A percentile compares a stretch with the other conserved stretches of the same genome.
These are phyloP conservation scores for Baronia brevicornis DNA, from an alignment of 2,888 invertebrate genomes.

Conservation along the genomic window DNA sequence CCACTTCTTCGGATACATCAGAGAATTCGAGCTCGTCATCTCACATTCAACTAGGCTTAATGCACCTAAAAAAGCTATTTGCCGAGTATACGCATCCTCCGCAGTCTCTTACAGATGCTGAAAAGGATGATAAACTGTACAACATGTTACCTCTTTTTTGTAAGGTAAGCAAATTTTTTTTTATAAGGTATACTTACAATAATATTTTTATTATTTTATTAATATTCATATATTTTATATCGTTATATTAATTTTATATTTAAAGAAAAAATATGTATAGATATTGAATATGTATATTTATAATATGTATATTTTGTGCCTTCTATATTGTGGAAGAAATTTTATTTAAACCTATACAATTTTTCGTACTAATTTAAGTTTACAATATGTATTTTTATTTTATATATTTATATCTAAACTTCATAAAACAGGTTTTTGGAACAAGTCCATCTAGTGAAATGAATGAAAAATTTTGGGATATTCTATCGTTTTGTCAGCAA, in stretches of 20 bases:
- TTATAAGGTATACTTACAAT: neutral
- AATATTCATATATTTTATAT: too few species aligned
- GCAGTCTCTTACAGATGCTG: slow-evolving; percentile 85
- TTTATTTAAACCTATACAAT: too few species aligned
- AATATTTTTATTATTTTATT: neutral
- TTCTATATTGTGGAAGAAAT: too few species aligned
- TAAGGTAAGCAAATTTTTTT: slow-evolving; percentile 89
- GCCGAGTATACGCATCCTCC: slow-evolving; percentile 94
- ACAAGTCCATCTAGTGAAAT: slow-evolving; percentile 95
- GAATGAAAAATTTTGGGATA: slow-evolving; percentile 98
- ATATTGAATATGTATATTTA: too few species aligned
- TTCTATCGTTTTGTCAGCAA: slow-evolving; percentile 94
- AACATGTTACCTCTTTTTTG: slow-evolving; percentile 98
- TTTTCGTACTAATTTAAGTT: too few species aligned
- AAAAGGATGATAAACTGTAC: slow-evolving; percentile 94
- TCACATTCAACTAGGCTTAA: slow-evolving; percentile 92
- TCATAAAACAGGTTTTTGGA: slow-evolving; percentile 86
- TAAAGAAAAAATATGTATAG: too few species aligned
- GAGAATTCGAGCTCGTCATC: slow-evolving; percentile 79
- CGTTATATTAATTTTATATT: neutral
- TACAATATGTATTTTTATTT: neutral
- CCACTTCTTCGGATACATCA: slow-evolving; percentile 70
- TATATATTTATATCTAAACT: neutral
- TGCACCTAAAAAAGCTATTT: slow-evolving; percentile 97
- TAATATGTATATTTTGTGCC: too few species aligned